A percentile compares a stretch with the other conserved stretches of the same genome.
Conservation (phyloP, 2,797 vertebrate genomes). For the Cynodonichthys magdalenae region DNA sequence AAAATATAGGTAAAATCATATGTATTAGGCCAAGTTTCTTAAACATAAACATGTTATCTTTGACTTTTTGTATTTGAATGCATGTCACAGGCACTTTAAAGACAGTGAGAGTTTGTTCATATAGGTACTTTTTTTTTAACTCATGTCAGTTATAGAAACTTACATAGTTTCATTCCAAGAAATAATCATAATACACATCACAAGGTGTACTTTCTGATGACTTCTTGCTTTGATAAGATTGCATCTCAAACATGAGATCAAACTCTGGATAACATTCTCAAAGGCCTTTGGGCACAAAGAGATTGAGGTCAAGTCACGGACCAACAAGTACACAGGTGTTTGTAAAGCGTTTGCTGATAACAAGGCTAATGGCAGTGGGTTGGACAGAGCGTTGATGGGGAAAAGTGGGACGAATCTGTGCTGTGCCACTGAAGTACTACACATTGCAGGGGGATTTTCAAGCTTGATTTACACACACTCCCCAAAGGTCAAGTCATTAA, state of each 20-base stretch:
- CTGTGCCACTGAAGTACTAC: conserved; percentile 55
- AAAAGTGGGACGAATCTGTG: conserved; percentile 44
- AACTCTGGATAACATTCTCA: conserved; percentile 50
- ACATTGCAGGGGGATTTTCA: conserved; percentile 60
- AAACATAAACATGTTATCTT: too few species aligned
- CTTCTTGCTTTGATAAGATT: conserved; percentile 33
- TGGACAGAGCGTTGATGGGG: conserved; percentile 46
- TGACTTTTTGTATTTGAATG: too few species aligned
- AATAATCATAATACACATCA: not conserved
- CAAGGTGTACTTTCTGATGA: conserved; percentile 5
- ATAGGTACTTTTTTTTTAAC: not conserved
- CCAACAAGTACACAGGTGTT: conserved; percentile 56
- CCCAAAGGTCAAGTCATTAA: conserved; percentile 75
- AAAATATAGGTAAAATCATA: too few species aligned
- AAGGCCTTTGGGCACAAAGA: conserved; percentile 35
- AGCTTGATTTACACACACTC: conserved; percentile 52
- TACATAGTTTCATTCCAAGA: not conserved
- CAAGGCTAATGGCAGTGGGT: conserved; percentile 26
- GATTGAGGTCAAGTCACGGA: conserved; percentile 51
- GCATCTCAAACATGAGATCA: conserved; percentile 35
- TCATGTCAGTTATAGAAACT: too few species aligned
- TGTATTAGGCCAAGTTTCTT: too few species aligned
- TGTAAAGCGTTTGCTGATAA: conserved; percentile 51
- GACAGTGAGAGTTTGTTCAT: not conserved
- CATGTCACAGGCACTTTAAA: too few species aligned